Percentiles rank a stretch among this genome's conserved stretches.
Evolutionary conservation across 2,113 vertebrate species (phyloP).

Genomic region (Rhea pennata): DNA sequence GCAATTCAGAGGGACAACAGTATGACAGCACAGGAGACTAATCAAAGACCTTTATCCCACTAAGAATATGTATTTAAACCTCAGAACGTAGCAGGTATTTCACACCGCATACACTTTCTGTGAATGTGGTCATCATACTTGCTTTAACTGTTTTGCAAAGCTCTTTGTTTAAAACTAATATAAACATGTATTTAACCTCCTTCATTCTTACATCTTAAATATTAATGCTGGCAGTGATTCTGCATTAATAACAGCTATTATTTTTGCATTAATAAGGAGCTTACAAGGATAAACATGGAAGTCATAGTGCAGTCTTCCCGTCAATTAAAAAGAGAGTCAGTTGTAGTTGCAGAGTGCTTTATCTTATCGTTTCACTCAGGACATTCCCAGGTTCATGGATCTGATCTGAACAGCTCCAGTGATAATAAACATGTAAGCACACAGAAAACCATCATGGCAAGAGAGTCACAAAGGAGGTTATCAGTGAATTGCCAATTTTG

Average conservation of each 20-base stretch:
- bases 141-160: constrained; percentile 67
- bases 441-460: constrained; percentile 26
- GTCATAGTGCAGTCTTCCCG: constrained; percentile 72
- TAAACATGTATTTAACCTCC: constrained; percentile 75
- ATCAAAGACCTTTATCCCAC: constrained; percentile 30
- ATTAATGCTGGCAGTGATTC: constrained; percentile 75
- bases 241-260: constrained; percentile 78
- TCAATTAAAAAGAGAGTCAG: constrained; percentile 76
- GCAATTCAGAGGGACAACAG: not conserved
- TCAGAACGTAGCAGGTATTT: constrained; percentile 20
- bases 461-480: constrained; percentile 36
- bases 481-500: constrained; percentile 51
- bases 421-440: constrained; percentile 55
- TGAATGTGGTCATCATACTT: constrained; percentile 32
- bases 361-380: constrained; percentile 66
- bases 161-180: constrained; percentile 74
- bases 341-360: constrained; percentile 62
- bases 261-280: constrained; percentile 80
- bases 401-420: constrained; percentile 55
- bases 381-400: constrained; percentile 55
- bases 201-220: constrained; percentile 76
- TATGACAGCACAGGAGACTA: not conserved
- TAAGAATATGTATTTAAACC: constrained; percentile 35
- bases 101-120: not conserved
- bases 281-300: constrained; percentile 80